These are phyloP conservation scores for Vicugna pacos DNA, from an alignment of 2,113 vertebrate species.

Conservation along the genomic window DNA sequence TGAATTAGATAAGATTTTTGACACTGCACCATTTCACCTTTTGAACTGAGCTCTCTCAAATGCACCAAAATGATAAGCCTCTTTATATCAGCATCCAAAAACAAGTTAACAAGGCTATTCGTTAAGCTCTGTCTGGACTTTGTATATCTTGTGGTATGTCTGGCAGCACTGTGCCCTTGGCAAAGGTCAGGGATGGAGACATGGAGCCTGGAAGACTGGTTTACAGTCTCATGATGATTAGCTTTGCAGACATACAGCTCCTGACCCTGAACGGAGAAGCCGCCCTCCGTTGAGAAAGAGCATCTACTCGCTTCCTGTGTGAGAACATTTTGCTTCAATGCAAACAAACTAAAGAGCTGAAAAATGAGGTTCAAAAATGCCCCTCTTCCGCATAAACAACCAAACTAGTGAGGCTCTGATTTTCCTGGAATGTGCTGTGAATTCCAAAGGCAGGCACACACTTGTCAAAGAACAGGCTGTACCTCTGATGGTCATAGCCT, in stretches of 20 bases:
- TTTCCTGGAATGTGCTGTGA: conserved; percentile 78
- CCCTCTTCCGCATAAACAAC: conserved; percentile 80
- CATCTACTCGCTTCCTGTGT: conserved; percentile 61
- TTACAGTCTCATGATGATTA: conserved; percentile 61
- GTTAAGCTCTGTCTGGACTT: background rate
- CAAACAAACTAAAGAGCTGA: conserved; percentile 76
- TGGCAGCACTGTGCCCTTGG: conserved; percentile 12
- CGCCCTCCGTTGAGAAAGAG: conserved; percentile 53
- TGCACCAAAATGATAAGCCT: conserved; percentile 2
- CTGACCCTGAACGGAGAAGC: conserved; percentile 56
- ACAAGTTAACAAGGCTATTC: conserved; percentile 36
- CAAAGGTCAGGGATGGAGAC: conserved; percentile 54
- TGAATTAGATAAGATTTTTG: background rate
- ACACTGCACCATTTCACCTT: background rate
- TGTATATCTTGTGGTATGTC: background rate
- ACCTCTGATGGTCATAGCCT: conserved; percentile 54
- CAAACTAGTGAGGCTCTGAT: conserved; percentile 52
- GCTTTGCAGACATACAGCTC: conserved; percentile 39
- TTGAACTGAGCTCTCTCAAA: conserved; percentile 9
- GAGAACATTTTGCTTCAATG: conserved; percentile 73
- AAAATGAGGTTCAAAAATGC: conserved; percentile 82
- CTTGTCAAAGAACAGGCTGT: conserved; percentile 77
- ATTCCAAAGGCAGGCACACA: conserved; percentile 71
- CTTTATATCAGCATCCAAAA: background rate
- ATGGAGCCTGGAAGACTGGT: conserved; percentile 26